These are phyloP conservation scores for Ginglymostoma cirratum DNA, from an alignment of 2,113 vertebrate species.

Conservation along the genomic window DNA sequence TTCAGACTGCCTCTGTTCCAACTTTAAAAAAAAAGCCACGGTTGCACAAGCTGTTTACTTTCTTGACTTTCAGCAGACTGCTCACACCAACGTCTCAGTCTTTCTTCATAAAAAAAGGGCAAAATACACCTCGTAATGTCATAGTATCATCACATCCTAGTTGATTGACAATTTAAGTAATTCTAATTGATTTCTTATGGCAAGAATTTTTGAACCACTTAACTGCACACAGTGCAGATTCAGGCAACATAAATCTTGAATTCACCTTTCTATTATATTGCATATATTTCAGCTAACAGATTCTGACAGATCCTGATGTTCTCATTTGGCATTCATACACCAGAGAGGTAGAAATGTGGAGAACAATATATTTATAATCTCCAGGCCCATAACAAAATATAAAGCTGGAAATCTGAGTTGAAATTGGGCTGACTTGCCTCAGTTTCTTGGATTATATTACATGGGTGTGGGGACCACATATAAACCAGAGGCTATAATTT, in stretches of 20 bases:
- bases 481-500: neutral
- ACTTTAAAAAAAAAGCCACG: too few species aligned
- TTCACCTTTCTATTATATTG: neutral
- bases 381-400: neutral
- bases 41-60: too few species aligned
- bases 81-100: too few species aligned
- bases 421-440: neutral
- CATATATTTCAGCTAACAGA: neutral
- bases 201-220: neutral
- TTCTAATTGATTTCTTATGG: neutral
- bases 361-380: neutral
- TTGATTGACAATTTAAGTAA: neutral
- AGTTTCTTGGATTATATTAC: neutral
- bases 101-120: too few species aligned
- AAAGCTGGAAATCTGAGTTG: neutral
- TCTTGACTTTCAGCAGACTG: too few species aligned
- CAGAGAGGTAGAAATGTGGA: neutral
- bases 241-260: neutral
- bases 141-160: neutral
- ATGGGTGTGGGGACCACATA: neutral
- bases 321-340: neutral
- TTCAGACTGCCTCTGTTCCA: too few species aligned
- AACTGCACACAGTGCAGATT: neutral
- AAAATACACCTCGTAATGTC: too few species aligned
- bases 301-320: neutral